Conservation (phyloP, 2,113 vertebrate genomes). For the Cygnus atratus region DNA sequence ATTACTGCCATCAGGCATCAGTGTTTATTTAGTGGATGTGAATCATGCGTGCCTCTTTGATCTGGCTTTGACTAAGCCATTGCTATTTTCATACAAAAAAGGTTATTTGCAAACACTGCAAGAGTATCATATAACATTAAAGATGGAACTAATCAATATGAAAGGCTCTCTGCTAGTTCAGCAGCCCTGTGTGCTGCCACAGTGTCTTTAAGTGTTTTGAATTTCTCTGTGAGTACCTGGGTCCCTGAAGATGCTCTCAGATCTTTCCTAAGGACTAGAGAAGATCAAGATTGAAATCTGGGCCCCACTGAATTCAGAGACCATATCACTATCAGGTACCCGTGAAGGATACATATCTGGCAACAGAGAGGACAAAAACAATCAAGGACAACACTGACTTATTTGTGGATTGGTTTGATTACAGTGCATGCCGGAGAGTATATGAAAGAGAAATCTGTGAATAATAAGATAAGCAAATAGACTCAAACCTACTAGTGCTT, state of each 20-base stretch:
- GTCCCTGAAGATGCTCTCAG: conserved; percentile 14
- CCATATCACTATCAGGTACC: background rate
- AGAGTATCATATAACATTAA: conserved; percentile 78
- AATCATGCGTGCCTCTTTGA: conserved; percentile 79
- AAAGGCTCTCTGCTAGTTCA: conserved; percentile 74
- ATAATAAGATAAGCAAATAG: conserved; percentile 22
- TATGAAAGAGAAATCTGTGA: conserved; percentile 57
- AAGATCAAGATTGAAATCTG: conserved; percentile 28
- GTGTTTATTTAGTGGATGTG: conserved; percentile 83
- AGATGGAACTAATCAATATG: conserved; percentile 79
- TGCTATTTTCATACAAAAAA: conserved; percentile 79
- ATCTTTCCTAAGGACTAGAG: background rate
- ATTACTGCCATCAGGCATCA: conserved; percentile 85
- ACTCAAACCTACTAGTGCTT: background rate
- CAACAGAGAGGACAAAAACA: conserved; percentile 39
- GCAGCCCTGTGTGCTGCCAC: conserved; percentile 5
- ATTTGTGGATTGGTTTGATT: conserved; percentile 52
- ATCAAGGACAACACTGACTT: conserved; percentile 45
- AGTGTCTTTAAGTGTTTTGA: conserved; percentile 35
- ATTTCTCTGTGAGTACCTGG: conserved; percentile 15
- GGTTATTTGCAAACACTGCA: conserved; percentile 79
- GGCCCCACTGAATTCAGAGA: background rate
- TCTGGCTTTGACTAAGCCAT: conserved; percentile 78
- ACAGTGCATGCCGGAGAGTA: background rate
- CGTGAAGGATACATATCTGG: background rate